Evolutionary conservation across 2,888 invertebrate genomes (phyloP).

Genomic region (Hoplodrina ambigua): DNA sequence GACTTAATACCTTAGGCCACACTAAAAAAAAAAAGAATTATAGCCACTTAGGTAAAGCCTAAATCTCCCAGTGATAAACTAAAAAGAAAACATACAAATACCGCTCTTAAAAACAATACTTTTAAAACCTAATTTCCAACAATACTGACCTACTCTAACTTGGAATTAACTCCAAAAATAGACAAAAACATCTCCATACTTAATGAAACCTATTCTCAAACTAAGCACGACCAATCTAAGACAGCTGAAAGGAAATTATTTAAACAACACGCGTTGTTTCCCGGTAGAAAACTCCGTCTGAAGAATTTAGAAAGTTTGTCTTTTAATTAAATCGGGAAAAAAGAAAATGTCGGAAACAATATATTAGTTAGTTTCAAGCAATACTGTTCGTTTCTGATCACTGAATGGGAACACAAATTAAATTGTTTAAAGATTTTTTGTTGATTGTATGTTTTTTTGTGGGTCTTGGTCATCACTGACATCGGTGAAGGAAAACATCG

Average conservation of each 20-base stretch:
- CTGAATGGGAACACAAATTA: neutral
- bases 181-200: constrained; percentile 20
- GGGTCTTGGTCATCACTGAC: no score
- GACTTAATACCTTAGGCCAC: no score
- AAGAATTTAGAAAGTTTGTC: constrained; percentile 59
- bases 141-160: constrained; percentile 16
- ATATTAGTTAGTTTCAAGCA: constrained; percentile 35
- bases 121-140: neutral
- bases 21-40: no score
- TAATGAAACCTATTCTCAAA: constrained; percentile 38
- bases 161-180: neutral
- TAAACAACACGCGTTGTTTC: constrained; percentile 58
- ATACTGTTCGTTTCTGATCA: constrained; percentile 42
- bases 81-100: no score
- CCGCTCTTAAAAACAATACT: no score
- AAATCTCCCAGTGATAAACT: no score
- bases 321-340: constrained; percentile 53
- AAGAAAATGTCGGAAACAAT: constrained; percentile 51
- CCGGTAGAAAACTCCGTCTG: constrained; percentile 55
- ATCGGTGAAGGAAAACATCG: no score
- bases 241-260: constrained; percentile 55
- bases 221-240: constrained; percentile 44
- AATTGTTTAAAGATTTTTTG: neutral
- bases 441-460: no score
- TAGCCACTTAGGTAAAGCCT: no score